A percentile compares a stretch with the other conserved stretches of the same genome.
Conservation (phyloP, 1,140 invertebrate genomes). For the Tenebrio molitor region DNA sequence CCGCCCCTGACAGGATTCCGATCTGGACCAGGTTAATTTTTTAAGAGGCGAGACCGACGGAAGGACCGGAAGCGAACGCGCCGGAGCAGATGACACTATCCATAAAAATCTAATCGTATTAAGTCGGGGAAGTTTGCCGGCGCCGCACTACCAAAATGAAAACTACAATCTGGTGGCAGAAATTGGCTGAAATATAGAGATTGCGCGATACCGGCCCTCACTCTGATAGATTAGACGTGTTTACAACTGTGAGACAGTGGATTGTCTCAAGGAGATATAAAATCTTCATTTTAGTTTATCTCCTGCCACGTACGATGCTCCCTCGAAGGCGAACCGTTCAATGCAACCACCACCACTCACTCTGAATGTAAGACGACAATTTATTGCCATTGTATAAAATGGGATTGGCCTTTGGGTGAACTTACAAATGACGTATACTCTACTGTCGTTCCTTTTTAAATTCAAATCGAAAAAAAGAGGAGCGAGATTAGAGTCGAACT, state of each 20-base stretch:
- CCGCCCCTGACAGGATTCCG: too few relatives aligned
- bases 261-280: constrained; percentile 42
- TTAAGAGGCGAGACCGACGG: constrained; percentile 10
- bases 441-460: not conserved
- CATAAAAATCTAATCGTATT: constrained; percentile 66
- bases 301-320: constrained; percentile 16
- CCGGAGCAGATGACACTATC: constrained; percentile 62
- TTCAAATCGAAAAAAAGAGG: not conserved
- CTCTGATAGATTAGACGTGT: constrained; percentile 54
- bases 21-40: too few relatives aligned
- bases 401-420: constrained; percentile 9
- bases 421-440: not conserved
- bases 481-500: constrained; percentile 16
- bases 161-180: constrained; percentile 47
- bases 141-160: constrained; percentile 49
- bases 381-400: constrained; percentile 26
- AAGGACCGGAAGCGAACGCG: constrained; percentile 55
- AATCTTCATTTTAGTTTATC: constrained; percentile 36
- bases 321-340: constrained; percentile 10
- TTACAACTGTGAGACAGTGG: constrained; percentile 32
- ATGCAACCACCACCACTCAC: constrained; percentile 25
- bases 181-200: constrained; percentile 50
- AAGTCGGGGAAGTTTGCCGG: constrained; percentile 57
- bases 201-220: constrained; percentile 36
- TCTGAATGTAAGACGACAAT: constrained; percentile 24